Conservation (phyloP, 2,888 invertebrate species). For the Polyommatus icarus region DNA sequence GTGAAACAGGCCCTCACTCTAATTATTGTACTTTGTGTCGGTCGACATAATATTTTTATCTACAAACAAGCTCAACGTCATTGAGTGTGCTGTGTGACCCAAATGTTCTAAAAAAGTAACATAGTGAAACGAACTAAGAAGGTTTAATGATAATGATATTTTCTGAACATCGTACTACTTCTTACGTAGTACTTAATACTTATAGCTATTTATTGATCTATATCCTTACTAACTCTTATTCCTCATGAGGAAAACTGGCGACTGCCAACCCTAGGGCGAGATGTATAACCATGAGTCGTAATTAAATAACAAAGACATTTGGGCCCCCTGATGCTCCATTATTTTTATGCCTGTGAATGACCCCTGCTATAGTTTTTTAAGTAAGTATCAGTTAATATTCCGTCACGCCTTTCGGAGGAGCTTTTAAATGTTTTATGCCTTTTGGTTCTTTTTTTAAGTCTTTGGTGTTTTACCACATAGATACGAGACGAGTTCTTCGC, state of each 20-base stretch:
- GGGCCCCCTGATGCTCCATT: conserved; percentile 35
- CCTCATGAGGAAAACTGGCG: not conserved
- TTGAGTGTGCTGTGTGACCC: no score
- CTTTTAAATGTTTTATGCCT: not conserved
- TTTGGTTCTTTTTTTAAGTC: not conserved
- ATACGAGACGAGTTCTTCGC: not conserved
- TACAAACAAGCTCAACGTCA: no score
- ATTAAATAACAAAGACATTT: conserved; percentile 50
- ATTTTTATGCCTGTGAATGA: conserved; percentile 29
- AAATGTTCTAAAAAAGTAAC: no score
- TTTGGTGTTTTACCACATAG: not conserved
- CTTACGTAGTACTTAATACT: no score
- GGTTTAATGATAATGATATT: no score
- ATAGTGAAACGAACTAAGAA: no score
- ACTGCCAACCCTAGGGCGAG: conserved; percentile 40
- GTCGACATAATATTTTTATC: no score
- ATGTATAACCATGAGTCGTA: conserved; percentile 43
- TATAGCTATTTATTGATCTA: no score
- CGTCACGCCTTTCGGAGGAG: conserved; percentile 10
- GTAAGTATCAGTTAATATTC: conserved; percentile 4
- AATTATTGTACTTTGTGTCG: no score
- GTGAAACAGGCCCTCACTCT: no score
- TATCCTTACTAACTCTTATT: no score
- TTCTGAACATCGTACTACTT: no score
- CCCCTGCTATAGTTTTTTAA: conserved; percentile 21